Evolutionary conservation across 30 jellyfish, hydroid and myxozoan species (phyloP).

Genomic region (Turritopsis rubra): DNA sequence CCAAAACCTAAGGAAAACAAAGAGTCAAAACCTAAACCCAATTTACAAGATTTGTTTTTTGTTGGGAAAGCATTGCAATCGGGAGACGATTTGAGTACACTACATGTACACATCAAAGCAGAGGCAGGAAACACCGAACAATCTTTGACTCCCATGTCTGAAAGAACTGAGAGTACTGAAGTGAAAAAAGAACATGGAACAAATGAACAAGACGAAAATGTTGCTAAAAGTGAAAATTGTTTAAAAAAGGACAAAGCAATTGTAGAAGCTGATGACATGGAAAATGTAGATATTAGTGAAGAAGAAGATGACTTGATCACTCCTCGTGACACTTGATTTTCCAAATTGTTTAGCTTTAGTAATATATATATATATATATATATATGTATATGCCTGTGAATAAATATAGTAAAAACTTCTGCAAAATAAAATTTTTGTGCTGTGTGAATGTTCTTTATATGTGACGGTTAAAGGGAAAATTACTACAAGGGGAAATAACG

Average conservation of each 20-base stretch:
- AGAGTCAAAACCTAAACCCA: constrained; percentile 9
- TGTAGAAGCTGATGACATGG: not conserved
- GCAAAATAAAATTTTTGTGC: no score
- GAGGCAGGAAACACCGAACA: not conserved
- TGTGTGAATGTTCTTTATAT: no score
- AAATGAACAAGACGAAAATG: not conserved
- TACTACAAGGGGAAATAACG: no score
- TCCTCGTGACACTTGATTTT: not conserved
- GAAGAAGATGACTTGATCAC: constrained; percentile 10
- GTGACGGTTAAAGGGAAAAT: no score
- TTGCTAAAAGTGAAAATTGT: not conserved
- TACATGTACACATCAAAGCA: not conserved
- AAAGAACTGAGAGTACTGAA: not conserved
- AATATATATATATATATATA: no score
- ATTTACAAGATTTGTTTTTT: constrained; percentile 21
- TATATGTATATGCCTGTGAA: no score
- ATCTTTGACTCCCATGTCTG: not conserved
- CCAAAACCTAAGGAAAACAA: not conserved
- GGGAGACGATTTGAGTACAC: constrained; percentile 1
- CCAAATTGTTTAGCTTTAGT: not conserved
- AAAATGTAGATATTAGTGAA: not conserved
- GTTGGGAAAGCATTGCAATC: constrained; percentile 29
- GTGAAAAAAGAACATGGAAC: not conserved
- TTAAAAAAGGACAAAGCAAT: not conserved
- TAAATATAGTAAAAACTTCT: no score